Evolutionary conservation across 2,888 invertebrate genomes (phyloP), one percentile per base, ranked within the genome.

Genomic region (Drosophila conformis): DNA sequence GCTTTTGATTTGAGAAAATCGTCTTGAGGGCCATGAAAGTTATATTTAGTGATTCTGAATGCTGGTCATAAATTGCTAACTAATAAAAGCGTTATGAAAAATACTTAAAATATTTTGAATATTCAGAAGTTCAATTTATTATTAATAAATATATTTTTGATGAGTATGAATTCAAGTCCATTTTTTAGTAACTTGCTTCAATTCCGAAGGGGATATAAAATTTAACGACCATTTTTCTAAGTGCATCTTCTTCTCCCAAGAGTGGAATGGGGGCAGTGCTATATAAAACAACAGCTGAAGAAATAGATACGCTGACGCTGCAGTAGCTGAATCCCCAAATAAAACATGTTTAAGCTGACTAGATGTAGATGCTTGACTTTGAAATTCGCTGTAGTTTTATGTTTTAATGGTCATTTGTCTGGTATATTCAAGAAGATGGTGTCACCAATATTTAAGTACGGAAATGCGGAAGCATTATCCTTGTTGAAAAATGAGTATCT

Each of bases 231-330:
- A 31, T 57, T 40, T 38, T 31, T 57, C 13, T 5, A 11, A 5
- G 21, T 57, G 25, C 53, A 21, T 11, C 8, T 25, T n/a, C 18
- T 6, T 21, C 36, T 31, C 25, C 31, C 4, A n/a, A 21, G 5
- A 31, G 15, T 25, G 27, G 42, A 35, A 40, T 3, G 27, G 42
- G 35, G 35, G 36, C 13, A 35, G 36, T 27, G 15, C 1, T 27
- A 18, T 13, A 25, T 46, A 54, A 67, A 54, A 67, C 59, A 64
- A 61, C 61, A 69, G 69, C 72, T 64, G 68, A 69, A 69, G 70
- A 73, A 56, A 76, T 69, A 54, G 72, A 72, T 78, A 56, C 57
- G 85, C 87, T 85, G 85, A 85, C 58, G 66, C 59, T 76, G 87
- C 83, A 81, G 10, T 49, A 36, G 38, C 36, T 29, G 48, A 31